These are phyloP conservation scores for Crenuchus spilurus DNA, from an alignment of 2,797 vertebrate genomes.

Conservation along the genomic window DNA sequence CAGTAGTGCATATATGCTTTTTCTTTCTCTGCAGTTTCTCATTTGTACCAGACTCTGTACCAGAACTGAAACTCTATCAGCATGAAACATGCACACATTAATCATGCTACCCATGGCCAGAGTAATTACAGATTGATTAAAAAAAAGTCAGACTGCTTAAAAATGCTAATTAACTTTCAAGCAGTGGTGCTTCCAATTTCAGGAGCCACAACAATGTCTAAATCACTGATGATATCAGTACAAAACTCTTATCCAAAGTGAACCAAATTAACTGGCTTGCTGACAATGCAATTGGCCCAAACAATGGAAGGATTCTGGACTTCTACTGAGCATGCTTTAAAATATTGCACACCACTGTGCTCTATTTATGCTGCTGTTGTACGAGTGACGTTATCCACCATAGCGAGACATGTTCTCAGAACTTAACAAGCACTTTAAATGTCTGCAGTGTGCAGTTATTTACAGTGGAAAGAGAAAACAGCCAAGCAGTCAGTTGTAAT, in stretches of 20 bases:
- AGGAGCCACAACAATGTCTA: not conserved
- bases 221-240: not conserved
- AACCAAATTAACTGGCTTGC: not conserved
- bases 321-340: too few relatives aligned
- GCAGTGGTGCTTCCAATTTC: not conserved
- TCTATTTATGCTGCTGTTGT: too few relatives aligned
- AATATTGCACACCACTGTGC: too few relatives aligned
- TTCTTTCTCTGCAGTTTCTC: too few relatives aligned
- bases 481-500: too few relatives aligned
- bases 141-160: not conserved
- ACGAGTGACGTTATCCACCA: too few relatives aligned
- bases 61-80: not conserved
- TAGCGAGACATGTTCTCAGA: too few relatives aligned
- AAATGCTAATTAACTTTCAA: constrained; percentile 1
- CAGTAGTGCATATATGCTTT: too few relatives aligned
- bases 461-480: too few relatives aligned
- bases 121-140: not conserved
- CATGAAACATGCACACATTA: not conserved
- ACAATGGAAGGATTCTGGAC: not conserved
- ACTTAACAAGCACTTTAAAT: too few relatives aligned
- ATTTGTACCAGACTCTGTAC: not conserved
- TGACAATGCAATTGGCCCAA: not conserved
- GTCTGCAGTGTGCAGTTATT: too few relatives aligned
- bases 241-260: not conserved
- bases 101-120: not conserved